Evolutionary conservation across 2,888 invertebrate genomes (phyloP), one percentile per base, ranked within the genome.

Genomic region (Andrena haemorrhoa): DNA sequence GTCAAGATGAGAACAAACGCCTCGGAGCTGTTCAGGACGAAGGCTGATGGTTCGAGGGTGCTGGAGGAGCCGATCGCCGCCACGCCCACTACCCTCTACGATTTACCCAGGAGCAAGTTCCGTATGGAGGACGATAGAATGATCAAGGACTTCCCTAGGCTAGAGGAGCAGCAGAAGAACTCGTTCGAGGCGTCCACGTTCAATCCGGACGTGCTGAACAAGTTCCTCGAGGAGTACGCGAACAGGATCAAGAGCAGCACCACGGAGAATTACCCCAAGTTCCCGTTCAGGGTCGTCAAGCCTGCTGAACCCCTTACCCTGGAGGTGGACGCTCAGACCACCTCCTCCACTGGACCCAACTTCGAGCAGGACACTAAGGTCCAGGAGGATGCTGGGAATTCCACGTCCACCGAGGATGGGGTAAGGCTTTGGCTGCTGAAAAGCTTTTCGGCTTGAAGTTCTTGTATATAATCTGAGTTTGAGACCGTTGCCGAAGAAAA

Each of bases 201-300:
- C 84, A 94, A 94, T 85, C 95, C 96, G 2, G 95, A 95, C 80
- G 95, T 95, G 60, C 92, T 96, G 23, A 95, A 96, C 82, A 95
- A 96, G 86, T 95, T 96, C 87, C 94, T 96, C 73, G 94, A 95
- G 82, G 95, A 95, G 47, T 96, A 96, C 89, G 95, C 95, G 0
- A 95, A 95, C 20, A 95, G 95, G 90, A 92, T 95, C 0, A 95
- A 93, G 79, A 86, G 89, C 7, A 92, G 91, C 1, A 92, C 92
- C n/a, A 56, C 56, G 20, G 92, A 91, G 49, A 90, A 87, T n/a
- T 86, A 85, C 31, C 82, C 82, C 20, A 85, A 88, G 12, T 88
- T 90, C 72, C 90, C 92, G 0, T 91, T 88, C 69, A 86, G 83
- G 63, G 76, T 86, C 31, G 71, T 88, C 0, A 91, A 88, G 33